Evolutionary conservation across 2,888 invertebrate species (phyloP).

Genomic region (Argyresthia goedartella): DNA sequence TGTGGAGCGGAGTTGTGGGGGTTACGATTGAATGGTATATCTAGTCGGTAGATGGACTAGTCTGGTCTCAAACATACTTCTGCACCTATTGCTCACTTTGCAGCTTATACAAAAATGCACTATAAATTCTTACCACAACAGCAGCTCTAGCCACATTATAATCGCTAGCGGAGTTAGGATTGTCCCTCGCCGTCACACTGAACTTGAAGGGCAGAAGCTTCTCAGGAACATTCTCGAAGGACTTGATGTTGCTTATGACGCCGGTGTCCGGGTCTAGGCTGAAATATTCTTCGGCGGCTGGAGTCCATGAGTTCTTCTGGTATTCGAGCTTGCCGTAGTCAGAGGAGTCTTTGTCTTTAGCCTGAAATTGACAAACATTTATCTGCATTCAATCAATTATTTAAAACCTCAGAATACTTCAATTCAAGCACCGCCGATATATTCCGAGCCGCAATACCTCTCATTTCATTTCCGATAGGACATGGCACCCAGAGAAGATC

Average conservation of each 20-base stretch:
- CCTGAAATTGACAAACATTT: conserved; percentile 47
- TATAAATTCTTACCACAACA: conserved; percentile 73
- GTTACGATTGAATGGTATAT: not conserved
- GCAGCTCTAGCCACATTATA: conserved; percentile 74
- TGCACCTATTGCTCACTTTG: no score
- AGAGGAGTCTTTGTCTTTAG: conserved; percentile 89
- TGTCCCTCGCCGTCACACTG: conserved; percentile 80
- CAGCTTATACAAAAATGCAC: no score
- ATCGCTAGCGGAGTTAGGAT: conserved; percentile 74
- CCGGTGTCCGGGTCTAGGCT: conserved; percentile 81
- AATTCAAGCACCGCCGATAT: no score
- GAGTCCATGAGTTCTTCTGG: conserved; percentile 60
- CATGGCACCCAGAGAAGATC: no score
- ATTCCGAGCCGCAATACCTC: no score
- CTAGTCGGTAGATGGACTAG: not conserved
- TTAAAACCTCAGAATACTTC: no score
- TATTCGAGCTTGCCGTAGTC: conserved; percentile 85
- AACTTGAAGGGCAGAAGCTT: conserved; percentile 80
- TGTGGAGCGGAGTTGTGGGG: conserved; percentile 25
- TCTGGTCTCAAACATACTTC: no score
- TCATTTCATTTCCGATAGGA: no score
- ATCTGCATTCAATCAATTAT: no score
- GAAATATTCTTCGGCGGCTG: conserved; percentile 75
- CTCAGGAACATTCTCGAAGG: conserved; percentile 76
- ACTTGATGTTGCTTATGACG: conserved; percentile 79